These are phyloP conservation scores for Melopsittacus undulatus DNA, from an alignment of 2,797 vertebrate genomes.

Conservation along the genomic window DNA sequence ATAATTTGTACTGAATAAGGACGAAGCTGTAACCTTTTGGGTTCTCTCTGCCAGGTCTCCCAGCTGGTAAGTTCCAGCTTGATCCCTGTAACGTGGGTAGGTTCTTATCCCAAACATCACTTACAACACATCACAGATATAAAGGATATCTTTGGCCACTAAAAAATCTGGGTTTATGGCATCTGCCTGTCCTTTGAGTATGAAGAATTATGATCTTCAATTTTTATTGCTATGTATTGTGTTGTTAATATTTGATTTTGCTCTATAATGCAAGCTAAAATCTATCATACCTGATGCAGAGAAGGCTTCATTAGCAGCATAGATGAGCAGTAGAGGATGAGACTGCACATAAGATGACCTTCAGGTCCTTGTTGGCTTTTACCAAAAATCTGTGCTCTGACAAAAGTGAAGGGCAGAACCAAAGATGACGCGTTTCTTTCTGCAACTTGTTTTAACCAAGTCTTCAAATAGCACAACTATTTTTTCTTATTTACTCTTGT, in stretches of 20 bases:
- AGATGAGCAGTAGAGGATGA: neutral
- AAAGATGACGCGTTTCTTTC: neutral
- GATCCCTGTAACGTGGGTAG: neutral
- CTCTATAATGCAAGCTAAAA: neutral
- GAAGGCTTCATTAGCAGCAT: neutral
- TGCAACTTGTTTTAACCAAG: neutral
- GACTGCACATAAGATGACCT: neutral
- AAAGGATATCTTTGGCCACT: neutral
- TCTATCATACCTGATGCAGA: neutral
- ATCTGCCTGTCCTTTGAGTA: neutral
- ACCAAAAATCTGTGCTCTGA: neutral
- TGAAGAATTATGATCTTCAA: neutral
- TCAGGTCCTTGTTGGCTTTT: neutral
- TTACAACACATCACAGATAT: neutral
- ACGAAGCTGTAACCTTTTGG: neutral
- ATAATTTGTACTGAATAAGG: neutral
- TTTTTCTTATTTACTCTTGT: neutral
- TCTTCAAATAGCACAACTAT: neutral
- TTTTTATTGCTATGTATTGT: neutral
- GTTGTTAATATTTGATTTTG: neutral
- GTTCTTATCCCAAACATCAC: neutral
- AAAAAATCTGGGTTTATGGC: neutral
- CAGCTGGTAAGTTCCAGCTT: neutral
- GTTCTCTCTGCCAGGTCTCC: neutral
- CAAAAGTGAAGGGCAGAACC: neutral